Percentiles rank a stretch among this genome's conserved stretches.
These are phyloP conservation scores for Phacellophora camtschatica DNA, from an alignment of 30 jellyfish, hydroid and myxozoan species.

Conservation along the genomic window DNA sequence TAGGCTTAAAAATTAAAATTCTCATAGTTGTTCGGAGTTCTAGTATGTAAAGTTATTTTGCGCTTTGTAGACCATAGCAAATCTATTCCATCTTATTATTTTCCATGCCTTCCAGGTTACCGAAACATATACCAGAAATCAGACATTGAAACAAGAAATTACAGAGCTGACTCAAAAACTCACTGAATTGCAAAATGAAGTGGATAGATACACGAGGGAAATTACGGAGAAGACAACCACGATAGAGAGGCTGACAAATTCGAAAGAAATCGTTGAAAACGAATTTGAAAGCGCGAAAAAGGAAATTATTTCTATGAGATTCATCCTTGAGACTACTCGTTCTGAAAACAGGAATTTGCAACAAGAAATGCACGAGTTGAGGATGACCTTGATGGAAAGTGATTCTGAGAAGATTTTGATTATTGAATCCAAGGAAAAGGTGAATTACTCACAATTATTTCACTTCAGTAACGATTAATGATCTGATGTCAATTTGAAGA, in stretches of 20 bases:
- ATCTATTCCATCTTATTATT: too few relatives aligned
- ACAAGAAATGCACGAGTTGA: conserved; percentile 86
- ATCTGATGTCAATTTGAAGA: too few relatives aligned
- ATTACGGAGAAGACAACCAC: conserved; percentile 69
- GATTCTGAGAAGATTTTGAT: conserved; percentile 79
- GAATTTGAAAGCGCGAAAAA: conserved; percentile 76
- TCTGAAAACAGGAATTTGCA: conserved; percentile 78
- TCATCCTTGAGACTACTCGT: conserved; percentile 59
- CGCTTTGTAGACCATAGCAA: too few relatives aligned
- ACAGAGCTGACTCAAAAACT: conserved; percentile 63
- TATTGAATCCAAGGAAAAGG: conserved; percentile 82
- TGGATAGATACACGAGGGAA: conserved; percentile 69
- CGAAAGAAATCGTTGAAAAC: conserved; percentile 57
- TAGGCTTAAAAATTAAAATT: too few relatives aligned
- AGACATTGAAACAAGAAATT: conserved; percentile 69
- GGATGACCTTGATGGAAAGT: conserved; percentile 72
- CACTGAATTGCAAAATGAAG: conserved; percentile 66
- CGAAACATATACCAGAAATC: conserved; percentile 76
- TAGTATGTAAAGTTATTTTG: too few relatives aligned
- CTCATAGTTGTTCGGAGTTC: too few relatives aligned
- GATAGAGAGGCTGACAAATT: conserved; percentile 75
- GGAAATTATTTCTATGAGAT: conserved; percentile 60
- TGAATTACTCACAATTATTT: background rate
- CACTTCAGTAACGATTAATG: too few relatives aligned
- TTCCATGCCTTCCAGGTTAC: too few relatives aligned